A percentile compares a stretch with the other conserved stretches of the same genome.
phyloP scores from a whole-genome alignment of 2,888 invertebrate species.

The Idaea straminata region DNA sequence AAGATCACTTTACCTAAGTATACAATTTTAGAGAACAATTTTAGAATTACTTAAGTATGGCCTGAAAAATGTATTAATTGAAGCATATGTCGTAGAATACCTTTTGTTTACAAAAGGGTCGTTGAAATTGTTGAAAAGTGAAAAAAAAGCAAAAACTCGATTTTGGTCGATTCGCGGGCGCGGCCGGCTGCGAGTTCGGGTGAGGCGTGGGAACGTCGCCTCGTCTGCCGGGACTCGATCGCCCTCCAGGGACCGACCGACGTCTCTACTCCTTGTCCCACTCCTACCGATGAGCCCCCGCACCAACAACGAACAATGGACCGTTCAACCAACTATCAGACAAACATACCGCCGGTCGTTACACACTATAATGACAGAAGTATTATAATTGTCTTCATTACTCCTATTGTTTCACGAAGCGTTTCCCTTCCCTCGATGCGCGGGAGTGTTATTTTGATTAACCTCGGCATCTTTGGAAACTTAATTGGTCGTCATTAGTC shows the following conservation, averaged over 20 bases:
- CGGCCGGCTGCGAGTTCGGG: conserved; percentile 36
- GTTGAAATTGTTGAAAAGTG: too few relatives aligned
- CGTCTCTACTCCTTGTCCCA: neutral
- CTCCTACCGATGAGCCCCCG: too few relatives aligned
- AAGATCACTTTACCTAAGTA: too few relatives aligned
- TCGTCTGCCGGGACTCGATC: too few relatives aligned
- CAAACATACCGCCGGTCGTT: neutral
- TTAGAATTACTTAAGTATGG: conserved; percentile 5
- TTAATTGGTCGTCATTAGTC: neutral
- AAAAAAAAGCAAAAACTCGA: too few relatives aligned
- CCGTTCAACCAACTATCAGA: neutral
- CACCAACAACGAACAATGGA: neutral
- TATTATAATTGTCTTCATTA: conserved; percentile 1
- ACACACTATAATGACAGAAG: neutral
- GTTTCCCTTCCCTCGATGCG: conserved; percentile 2
- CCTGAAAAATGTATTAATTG: too few relatives aligned
- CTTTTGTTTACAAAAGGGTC: too few relatives aligned
- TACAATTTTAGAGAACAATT: neutral
- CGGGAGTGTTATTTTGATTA: conserved; percentile 2
- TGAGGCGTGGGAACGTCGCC: conserved; percentile 27
- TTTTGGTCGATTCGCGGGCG: conserved; percentile 13
- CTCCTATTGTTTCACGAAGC: neutral
- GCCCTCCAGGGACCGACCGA: conserved; percentile 10
- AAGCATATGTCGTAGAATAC: too few relatives aligned
- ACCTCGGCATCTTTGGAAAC: neutral